These are phyloP conservation scores for Aptenodytes patagonicus DNA, from an alignment of 2,113 vertebrate species.

Conservation along the genomic window DNA sequence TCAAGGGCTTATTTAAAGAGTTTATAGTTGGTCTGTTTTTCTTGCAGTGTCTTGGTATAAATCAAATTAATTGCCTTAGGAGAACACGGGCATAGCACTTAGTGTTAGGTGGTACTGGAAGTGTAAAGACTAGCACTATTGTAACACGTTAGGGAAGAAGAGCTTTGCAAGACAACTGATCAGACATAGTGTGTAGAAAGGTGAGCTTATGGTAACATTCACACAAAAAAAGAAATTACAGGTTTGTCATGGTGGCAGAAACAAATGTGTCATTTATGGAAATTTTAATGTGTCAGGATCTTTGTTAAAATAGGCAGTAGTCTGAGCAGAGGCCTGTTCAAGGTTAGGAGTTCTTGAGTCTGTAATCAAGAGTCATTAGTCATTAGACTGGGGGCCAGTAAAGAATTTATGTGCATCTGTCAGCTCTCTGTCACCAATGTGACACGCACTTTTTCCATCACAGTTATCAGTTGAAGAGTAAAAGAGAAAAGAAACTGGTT, in stretches of 20 bases:
- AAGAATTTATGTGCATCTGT: not conserved
- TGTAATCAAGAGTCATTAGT: not conserved
- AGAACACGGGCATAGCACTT: not conserved
- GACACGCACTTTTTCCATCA: not conserved
- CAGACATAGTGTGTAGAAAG: not conserved
- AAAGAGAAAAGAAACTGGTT: not conserved
- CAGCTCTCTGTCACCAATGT: not conserved
- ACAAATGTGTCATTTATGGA: not conserved
- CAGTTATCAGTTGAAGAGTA: not conserved
- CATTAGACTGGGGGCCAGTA: not conserved
- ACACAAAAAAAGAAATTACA: not conserved
- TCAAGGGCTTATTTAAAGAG: not conserved
- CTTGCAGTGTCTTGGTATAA: not conserved
- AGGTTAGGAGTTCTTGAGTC: not conserved
- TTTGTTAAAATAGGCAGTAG: not conserved
- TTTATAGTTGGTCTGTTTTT: not conserved
- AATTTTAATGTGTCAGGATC: not conserved
- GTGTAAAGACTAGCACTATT: not conserved
- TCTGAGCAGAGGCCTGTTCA: not conserved
- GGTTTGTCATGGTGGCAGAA: not conserved
- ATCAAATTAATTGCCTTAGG: not conserved
- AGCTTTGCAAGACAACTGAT: not conserved
- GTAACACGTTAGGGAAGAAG: not conserved
- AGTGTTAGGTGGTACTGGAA: not conserved
- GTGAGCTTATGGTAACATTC: not conserved